These are phyloP conservation scores for Phymatocera aterrima DNA, from an alignment of 2,888 invertebrate genomes.

Conservation along the genomic window DNA sequence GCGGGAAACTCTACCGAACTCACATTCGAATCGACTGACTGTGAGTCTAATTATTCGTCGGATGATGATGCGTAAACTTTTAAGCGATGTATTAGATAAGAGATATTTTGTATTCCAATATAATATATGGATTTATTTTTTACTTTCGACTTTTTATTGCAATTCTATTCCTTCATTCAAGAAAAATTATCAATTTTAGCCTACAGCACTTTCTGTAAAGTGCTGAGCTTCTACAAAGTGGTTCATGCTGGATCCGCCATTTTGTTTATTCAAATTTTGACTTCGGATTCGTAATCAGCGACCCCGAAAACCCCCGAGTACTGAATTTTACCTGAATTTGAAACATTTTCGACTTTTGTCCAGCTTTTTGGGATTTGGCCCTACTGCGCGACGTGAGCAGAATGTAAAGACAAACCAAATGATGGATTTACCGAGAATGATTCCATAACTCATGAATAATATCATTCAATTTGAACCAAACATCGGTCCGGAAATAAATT, in stretches of 20 bases:
- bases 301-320: not conserved
- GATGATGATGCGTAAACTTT: not conserved
- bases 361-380: not conserved
- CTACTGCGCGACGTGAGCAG: not conserved
- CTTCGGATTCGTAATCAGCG: slow-evolving; percentile 5
- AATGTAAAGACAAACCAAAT: too few species aligned
- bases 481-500: too few species aligned
- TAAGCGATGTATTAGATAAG: not conserved
- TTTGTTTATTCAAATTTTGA: not conserved
- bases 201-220: too few species aligned
- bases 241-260: not conserved
- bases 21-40: slow-evolving; percentile 11
- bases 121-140: not conserved
- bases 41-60: not conserved
- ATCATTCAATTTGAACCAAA: too few species aligned
- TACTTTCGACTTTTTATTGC: not conserved
- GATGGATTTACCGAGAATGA: too few species aligned
- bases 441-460: too few species aligned
- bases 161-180: not conserved
- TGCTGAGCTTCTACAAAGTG: too few species aligned
- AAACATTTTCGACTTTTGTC: slow-evolving; percentile 7
- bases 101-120: not conserved
- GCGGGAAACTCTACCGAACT: not conserved
- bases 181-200: not conserved
- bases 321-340: not conserved